Evolutionary conservation across 1,140 invertebrate species (phyloP), one percentile per base, ranked within the genome.

Genomic region (Centruroides vittatus): DNA sequence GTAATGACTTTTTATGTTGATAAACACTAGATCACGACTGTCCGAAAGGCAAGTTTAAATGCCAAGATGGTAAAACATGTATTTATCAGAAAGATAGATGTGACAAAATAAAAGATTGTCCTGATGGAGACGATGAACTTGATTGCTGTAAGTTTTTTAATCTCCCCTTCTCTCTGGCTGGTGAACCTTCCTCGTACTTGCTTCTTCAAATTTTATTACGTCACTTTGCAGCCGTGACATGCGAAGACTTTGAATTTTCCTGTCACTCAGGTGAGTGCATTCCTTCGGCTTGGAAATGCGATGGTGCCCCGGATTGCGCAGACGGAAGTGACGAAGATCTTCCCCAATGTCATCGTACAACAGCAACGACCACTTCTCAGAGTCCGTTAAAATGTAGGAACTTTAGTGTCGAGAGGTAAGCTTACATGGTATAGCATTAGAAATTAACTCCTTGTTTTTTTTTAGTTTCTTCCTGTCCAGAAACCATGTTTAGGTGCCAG

Each of bases 331-430:
- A 76, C 63, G 75, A 76, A 61, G 55, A 63, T 76, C 75, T 55
- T 70, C 72, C 80, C 46, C 79, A 62, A 10, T 59, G 51, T 41
- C 7, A 13, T 13, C 8, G 5, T 74, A 81, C 11, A 86, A 93
- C 13, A 82, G 86, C 66, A 93, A 93, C 68, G 1, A 41, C 41
- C 3, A 41, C 41, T 8, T 89, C 88, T 4, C 85, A 84, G n/a
- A 93, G 90, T 71, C 82, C 83, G 9, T 88, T 93, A 70, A 76
- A 76, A 55, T 91, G 88, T 70, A 76, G 87, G 2, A 86, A 91
- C 68, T 81, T 83, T 6, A 82, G 51, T 53, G 34, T 7, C 11
- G 6, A n/a, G 8, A 13, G 8, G 11, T 23, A 13, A 53, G 13
- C 13, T 6, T 13, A 82, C 1, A 83, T 83, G 49, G 84, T 86